Evolutionary conservation across 2,888 invertebrate species (phyloP).

Genomic region (Rhagonycha lutea): DNA sequence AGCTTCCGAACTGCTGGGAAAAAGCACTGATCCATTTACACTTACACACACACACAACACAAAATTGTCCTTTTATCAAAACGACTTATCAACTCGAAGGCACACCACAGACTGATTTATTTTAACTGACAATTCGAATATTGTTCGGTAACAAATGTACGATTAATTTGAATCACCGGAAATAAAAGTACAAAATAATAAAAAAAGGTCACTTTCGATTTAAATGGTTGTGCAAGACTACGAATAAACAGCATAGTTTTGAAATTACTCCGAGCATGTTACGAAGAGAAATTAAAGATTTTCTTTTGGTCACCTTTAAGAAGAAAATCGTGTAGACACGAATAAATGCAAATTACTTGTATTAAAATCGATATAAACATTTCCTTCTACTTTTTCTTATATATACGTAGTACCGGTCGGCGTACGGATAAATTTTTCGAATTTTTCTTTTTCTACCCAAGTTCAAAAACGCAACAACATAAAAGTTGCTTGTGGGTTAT

Average conservation of each 20-base stretch:
- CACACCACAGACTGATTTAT: too few species aligned
- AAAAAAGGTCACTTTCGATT: background rate
- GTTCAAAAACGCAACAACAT: background rate
- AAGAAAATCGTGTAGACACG: constrained; percentile 23
- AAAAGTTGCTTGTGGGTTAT: constrained; percentile 2
- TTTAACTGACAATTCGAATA: too few species aligned
- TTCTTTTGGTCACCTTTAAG: background rate
- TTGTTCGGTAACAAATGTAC: too few species aligned
- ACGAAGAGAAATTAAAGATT: background rate
- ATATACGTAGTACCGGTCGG: constrained; percentile 10
- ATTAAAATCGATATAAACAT: constrained; percentile 26
- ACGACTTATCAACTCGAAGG: too few species aligned
- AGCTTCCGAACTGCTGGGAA: too few species aligned
- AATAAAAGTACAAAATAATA: too few species aligned
- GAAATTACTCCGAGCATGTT: background rate
- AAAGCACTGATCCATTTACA: too few species aligned
- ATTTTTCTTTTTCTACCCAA: background rate
- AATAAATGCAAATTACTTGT: constrained; percentile 21
- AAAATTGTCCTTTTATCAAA: too few species aligned
- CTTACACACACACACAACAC: too few species aligned
- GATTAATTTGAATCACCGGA: too few species aligned
- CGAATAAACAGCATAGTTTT: background rate
- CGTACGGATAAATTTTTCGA: background rate
- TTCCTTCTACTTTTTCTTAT: constrained; percentile 23
- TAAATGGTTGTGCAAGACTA: background rate